phyloP scores from a whole-genome alignment of 2,113 vertebrate species.

The Oncorhynchus keta region DNA sequence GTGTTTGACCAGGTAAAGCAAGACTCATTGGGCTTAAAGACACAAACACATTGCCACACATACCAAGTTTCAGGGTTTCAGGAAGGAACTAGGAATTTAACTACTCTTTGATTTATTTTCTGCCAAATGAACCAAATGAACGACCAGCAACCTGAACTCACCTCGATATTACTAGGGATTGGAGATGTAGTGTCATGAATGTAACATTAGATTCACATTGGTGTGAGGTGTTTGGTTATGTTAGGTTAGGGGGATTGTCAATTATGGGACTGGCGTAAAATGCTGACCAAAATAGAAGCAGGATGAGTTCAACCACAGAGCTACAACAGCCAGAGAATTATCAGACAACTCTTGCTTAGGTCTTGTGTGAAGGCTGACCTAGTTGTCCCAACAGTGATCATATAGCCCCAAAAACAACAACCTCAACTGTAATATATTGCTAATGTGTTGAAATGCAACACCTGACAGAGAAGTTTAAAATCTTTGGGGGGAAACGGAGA shows the following conservation, averaged over 20 bases:
- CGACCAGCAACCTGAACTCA: not conserved
- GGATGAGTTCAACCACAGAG: not conserved
- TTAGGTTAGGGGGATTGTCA: not conserved
- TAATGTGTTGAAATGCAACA: not conserved
- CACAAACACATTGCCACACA: slow-evolving; percentile 90
- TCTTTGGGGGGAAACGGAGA: not conserved
- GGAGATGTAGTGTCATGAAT: not conserved
- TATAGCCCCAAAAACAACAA: not conserved
- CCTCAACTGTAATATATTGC: not conserved
- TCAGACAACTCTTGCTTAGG: no score
- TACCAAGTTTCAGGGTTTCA: slow-evolving; percentile 73
- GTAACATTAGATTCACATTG: not conserved
- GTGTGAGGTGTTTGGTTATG: not conserved
- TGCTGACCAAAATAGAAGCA: slow-evolving; percentile 11
- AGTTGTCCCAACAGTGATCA: no score
- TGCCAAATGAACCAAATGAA: not conserved
- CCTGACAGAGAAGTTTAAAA: not conserved
- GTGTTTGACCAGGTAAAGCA: slow-evolving; percentile 99
- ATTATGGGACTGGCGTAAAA: not conserved
- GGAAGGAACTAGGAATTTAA: not conserved
- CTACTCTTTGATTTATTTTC: not conserved
- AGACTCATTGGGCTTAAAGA: slow-evolving; percentile 80
- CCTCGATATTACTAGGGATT: not conserved
- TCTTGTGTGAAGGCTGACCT: no score
- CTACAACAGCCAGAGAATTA: no score